These are phyloP conservation scores for Pseudolycoriella hygida DNA, from an alignment of 2,888 invertebrate species.

Conservation along the genomic window DNA sequence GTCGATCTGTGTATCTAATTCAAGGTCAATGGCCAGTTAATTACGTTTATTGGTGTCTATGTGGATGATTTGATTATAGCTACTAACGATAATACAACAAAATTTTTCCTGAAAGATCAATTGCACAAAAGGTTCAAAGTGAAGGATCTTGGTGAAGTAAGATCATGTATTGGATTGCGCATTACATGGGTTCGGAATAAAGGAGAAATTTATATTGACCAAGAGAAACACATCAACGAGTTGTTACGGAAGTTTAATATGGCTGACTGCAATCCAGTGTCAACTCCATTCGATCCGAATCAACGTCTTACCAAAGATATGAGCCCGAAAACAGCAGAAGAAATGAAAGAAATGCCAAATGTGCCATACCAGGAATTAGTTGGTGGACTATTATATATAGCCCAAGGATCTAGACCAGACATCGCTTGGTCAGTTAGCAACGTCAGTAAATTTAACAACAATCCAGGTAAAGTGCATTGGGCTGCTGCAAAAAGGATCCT, in stretches of 20 bases:
- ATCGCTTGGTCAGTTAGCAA: constrained; percentile 8
- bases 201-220: constrained; percentile 6
- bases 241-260: constrained; percentile 8
- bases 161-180: not conserved
- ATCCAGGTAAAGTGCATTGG: too few species aligned
- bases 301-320: constrained; percentile 8
- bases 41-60: constrained; percentile 8
- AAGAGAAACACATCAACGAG: constrained; percentile 5
- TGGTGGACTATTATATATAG: too few species aligned
- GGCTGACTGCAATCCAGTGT: constrained; percentile 9
- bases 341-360: constrained; percentile 8
- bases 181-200: not conserved
- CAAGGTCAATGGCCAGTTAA: not conserved
- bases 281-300: constrained; percentile 9
- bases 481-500: too few species aligned
- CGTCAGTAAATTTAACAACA: constrained; percentile 9
- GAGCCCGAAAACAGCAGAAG: constrained; percentile 8
- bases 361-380: constrained; percentile 9
- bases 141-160: constrained; percentile 5
- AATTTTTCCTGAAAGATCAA: not conserved
- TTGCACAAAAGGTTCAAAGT: too few species aligned
- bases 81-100: not conserved
- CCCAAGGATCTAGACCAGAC: too few species aligned
- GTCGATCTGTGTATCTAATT: constrained; percentile 8
- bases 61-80: too few species aligned